Percentiles rank a stretch among this genome's conserved stretches.
Evolutionary conservation across 2,797 vertebrate genomes (phyloP).

Genomic region (Craterocephalus amniculus): DNA sequence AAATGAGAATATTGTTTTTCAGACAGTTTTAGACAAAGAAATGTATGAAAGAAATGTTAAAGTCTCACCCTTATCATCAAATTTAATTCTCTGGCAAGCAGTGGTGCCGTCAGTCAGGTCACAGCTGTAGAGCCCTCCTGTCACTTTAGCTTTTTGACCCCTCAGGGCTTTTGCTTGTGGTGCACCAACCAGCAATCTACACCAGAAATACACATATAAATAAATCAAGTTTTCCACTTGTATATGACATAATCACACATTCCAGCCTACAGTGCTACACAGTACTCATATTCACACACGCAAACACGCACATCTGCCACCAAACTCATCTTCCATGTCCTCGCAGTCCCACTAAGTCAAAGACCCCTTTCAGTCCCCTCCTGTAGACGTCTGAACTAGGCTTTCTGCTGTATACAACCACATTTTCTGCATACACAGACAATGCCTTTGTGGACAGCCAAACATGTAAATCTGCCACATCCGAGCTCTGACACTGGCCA

Average conservation of each 20-base stretch:
- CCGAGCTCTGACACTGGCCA: constrained; percentile 27
- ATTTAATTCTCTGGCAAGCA: constrained; percentile 83
- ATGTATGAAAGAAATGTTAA: neutral
- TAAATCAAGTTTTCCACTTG: constrained; percentile 27
- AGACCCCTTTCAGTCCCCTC: constrained; percentile 64
- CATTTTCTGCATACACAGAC: constrained; percentile 38
- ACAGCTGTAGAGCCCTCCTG: constrained; percentile 93
- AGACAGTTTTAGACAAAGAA: neutral
- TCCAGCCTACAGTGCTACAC: constrained; percentile 44
- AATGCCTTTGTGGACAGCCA: constrained; percentile 54
- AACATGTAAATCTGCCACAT: constrained; percentile 49
- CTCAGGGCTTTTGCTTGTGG: constrained; percentile 86
- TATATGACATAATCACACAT: constrained; percentile 45
- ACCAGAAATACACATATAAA: constrained; percentile 34
- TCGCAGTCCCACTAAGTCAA: constrained; percentile 51
- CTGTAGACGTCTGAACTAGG: constrained; percentile 42
- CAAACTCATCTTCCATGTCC: constrained; percentile 60
- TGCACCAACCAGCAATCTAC: constrained; percentile 93
- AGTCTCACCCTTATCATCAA: constrained; percentile 90
- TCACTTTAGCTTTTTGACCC: constrained; percentile 83
- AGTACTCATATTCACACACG: constrained; percentile 40
- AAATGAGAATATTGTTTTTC: neutral
- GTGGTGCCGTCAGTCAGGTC: constrained; percentile 76
- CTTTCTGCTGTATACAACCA: constrained; percentile 12
- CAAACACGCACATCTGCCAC: constrained; percentile 31